Evolutionary conservation across 1,140 invertebrate genomes (phyloP).

Genomic region (Drosophila nikananu): DNA sequence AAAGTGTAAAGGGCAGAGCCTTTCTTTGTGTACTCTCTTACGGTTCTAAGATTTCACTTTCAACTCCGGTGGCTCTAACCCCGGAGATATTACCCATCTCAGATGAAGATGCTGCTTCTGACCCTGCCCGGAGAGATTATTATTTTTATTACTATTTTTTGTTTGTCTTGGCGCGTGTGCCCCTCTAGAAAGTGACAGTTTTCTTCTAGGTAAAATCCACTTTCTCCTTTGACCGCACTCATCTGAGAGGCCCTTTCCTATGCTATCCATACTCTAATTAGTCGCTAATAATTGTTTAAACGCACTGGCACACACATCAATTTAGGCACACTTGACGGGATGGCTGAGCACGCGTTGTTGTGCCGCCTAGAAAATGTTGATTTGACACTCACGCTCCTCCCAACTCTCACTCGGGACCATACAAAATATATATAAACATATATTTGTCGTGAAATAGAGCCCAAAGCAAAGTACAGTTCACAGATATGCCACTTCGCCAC

Average conservation of each 20-base stretch:
- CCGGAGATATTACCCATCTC: slow-evolving; percentile 6
- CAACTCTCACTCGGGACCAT: slow-evolving; percentile 47
- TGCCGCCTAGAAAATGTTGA: slow-evolving; percentile 31
- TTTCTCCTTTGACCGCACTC: slow-evolving; percentile 64
- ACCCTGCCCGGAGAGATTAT: slow-evolving; percentile 45
- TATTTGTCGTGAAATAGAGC: slow-evolving; percentile 6
- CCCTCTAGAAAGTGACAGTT: slow-evolving; percentile 55
- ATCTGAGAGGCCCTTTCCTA: slow-evolving; percentile 22
- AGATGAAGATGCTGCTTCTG: slow-evolving; percentile 34
- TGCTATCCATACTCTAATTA: slow-evolving; percentile 59
- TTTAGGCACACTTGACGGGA: slow-evolving; percentile 13
- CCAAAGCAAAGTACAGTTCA: slow-evolving; percentile 16
- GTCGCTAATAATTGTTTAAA: slow-evolving; percentile 73
- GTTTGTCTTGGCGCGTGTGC: slow-evolving; percentile 31
- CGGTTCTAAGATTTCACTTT: slow-evolving; percentile 32
- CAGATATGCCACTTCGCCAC: slow-evolving; percentile 23
- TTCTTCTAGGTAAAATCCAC: slow-evolving; percentile 52
- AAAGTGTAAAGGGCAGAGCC: background rate
- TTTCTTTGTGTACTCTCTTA: slow-evolving; percentile 7
- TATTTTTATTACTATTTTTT: slow-evolving; percentile 8
- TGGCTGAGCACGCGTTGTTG: slow-evolving; percentile 32
- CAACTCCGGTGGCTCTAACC: slow-evolving; percentile 1
- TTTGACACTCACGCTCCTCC: slow-evolving; percentile 69
- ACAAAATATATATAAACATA: background rate
- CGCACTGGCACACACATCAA: slow-evolving; percentile 50